phyloP scores from a whole-genome alignment of 2,113 vertebrate species.

The Xiphophorus hellerii region DNA sequence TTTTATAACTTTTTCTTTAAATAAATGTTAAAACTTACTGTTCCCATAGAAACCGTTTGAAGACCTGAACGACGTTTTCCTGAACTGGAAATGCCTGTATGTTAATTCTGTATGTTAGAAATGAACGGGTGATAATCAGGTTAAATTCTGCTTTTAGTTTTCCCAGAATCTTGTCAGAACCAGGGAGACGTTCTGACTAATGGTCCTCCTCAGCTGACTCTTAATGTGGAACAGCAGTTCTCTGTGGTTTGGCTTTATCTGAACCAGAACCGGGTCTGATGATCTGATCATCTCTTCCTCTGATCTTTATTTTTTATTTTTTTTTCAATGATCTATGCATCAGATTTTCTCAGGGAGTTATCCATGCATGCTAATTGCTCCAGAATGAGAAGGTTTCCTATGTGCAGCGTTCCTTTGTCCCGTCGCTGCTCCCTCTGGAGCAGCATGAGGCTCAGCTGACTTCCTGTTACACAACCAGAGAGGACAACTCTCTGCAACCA shows the following conservation, averaged over 20 bases:
- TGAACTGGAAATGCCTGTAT: too few species aligned
- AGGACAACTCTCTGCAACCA: not conserved
- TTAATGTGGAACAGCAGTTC: not conserved
- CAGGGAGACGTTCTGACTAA: too few species aligned
- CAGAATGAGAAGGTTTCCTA: conserved; percentile 56
- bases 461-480: conserved; percentile 7
- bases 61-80: too few species aligned
- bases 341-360: conserved; percentile 39
- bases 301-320: too few species aligned
- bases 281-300: not conserved
- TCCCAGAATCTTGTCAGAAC: not conserved
- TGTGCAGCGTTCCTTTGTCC: conserved; percentile 43
- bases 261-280: not conserved
- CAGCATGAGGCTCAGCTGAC: conserved; percentile 3
- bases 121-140: too few species aligned
- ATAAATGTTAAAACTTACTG: too few species aligned
- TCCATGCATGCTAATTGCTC: conserved; percentile 65
- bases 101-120: too few species aligned
- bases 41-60: too few species aligned
- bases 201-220: too few species aligned
- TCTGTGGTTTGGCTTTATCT: not conserved
- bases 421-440: not conserved
- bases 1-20: too few species aligned
- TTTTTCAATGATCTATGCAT: conserved; percentile 14
- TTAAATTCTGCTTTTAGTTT: not conserved